Base-by-base conservation (phyloP, 2,888 invertebrate genomes). In the Drosophila putrida region DNA sequence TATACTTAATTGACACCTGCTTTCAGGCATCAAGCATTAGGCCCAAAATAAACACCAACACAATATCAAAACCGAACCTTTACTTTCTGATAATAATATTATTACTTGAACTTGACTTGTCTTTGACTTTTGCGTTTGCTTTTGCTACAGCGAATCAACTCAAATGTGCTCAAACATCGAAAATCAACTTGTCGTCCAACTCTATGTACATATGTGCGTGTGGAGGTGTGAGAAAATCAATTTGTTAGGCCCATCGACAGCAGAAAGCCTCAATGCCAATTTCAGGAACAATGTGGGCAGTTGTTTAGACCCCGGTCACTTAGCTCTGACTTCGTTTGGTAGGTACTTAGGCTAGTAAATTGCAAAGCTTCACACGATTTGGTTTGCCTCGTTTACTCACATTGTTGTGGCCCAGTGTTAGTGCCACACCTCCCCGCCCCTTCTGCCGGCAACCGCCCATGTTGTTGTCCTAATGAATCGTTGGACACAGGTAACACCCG, bases 1-100 rank as follows among this genome's bases (percentile, higher is more conserved):
- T 39, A 71, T 67, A 85, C 88, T 82, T 85, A 85, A 82, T 82
- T 85, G 82, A 82, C 82, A 74, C 74, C 74, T 76, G 88, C 63
- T 43, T 43, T 39, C 58, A 44, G 47, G 28, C 71, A 51, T 47
- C 38, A 38, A 36, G 39, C n/a, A 41, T 53, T 39, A 11, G 53
- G 38, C 15, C 49, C 36, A 47, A 65, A 67, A 66, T 51, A 38
- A 25, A 64, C 74, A 43, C 53, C 31, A 63, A 76, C 60, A 71
- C 46, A 78, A 70, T 64, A 62, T 55, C 46, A 49, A 35, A 27
- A 15, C 27, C 36, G 46, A 67, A 72, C 54, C 60, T 76, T 72
- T 39, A 64, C 60, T 62, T 49, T 41, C 65, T 66, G 73, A 71
- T 88, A 67, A 71, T 88, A 67, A 71, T 73, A 79, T 87, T 71